A percentile compares a stretch with the other conserved stretches of the same genome.
Evolutionary conservation across 2,797 vertebrate genomes (phyloP).

Genomic region (Sciaenops ocellatus): DNA sequence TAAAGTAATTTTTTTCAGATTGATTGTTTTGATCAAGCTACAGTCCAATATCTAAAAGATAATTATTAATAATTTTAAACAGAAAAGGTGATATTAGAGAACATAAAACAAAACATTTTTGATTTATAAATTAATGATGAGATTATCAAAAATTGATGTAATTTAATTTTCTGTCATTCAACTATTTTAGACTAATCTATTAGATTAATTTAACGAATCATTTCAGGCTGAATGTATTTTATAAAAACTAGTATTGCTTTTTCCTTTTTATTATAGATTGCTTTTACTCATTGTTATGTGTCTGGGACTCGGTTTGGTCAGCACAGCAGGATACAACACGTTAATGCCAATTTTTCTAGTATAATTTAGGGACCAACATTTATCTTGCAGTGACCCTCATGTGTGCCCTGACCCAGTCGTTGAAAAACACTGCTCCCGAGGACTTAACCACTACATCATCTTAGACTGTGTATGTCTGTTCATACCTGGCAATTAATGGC

Average conservation of each 20-base stretch:
- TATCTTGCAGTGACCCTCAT: slow-evolving; percentile 63
- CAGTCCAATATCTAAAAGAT: neutral
- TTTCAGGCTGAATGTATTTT: neutral
- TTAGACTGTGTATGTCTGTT: slow-evolving; percentile 41
- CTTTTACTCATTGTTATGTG: slow-evolving; percentile 1
- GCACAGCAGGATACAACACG: slow-evolving; percentile 32
- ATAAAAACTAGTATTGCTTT: neutral
- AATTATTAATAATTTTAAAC: neutral
- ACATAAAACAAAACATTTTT: neutral
- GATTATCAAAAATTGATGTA: neutral
- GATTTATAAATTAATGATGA: neutral
- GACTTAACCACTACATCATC: slow-evolving; percentile 65
- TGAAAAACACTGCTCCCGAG: slow-evolving; percentile 57
- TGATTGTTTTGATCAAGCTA: neutral
- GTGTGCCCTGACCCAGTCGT: slow-evolving; percentile 47
- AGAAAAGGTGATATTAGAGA: neutral
- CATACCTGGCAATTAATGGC: slow-evolving; percentile 65
- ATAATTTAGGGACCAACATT: slow-evolving; percentile 63
- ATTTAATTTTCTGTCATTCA: neutral
- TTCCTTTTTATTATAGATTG: neutral
- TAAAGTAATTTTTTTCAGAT: neutral
- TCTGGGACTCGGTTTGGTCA: slow-evolving; percentile 13
- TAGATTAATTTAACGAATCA: neutral
- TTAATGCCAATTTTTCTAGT: slow-evolving; percentile 41
- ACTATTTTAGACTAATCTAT: neutral